Evolutionary conservation across 2,113 vertebrate species (phyloP).

Genomic region (Antechinus flavipes): DNA sequence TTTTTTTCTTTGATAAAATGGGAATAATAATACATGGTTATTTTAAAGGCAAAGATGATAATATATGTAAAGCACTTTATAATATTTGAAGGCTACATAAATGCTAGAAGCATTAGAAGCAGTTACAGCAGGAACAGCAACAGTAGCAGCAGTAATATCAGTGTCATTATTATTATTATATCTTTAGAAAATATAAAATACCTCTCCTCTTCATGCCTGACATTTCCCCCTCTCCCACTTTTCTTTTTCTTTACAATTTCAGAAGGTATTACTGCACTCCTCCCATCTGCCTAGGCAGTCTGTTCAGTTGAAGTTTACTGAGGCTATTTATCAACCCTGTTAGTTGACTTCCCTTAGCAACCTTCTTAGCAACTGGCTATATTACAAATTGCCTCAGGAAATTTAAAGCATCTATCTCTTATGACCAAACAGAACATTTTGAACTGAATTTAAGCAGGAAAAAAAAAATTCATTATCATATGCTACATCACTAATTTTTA

Average conservation of each 20-base stretch:
- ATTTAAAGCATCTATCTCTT: constrained; percentile 19
- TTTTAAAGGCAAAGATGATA: neutral
- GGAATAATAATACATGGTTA: neutral
- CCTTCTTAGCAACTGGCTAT: neutral
- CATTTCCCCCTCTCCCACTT: neutral
- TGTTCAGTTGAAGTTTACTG: neutral
- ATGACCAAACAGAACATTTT: neutral
- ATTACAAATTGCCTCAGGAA: constrained; percentile 30
- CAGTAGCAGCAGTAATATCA: neutral
- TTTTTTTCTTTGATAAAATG: neutral
- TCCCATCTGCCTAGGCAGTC: neutral
- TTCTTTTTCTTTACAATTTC: neutral
- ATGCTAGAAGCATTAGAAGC: neutral
- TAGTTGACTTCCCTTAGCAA: neutral
- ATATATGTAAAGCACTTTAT: neutral
- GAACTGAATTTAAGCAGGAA: neutral
- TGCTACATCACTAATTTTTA: constrained; percentile 11
- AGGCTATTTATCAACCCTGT: neutral
- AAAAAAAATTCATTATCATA: neutral
- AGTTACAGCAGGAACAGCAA: neutral
- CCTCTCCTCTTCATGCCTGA: neutral
- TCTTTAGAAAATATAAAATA: neutral
- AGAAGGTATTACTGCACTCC: neutral
- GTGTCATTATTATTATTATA: neutral
- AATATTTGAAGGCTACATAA: neutral